Percentiles rank a stretch among this genome's conserved stretches.
Evolutionary conservation across 1,140 invertebrate species (phyloP).

Genomic region (Reticulitermes speratus): DNA sequence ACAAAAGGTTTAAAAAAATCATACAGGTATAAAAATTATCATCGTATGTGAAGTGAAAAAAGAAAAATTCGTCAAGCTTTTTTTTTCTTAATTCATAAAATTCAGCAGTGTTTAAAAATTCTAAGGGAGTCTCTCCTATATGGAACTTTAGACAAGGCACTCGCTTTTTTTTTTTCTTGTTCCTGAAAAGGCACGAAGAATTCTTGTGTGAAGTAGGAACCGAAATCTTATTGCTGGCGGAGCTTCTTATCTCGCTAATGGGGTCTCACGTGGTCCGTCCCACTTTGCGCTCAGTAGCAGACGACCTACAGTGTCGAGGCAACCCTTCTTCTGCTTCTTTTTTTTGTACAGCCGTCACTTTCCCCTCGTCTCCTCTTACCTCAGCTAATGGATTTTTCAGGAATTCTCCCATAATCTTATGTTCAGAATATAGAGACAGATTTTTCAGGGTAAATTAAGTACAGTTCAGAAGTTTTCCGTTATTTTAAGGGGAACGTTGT

Average conservation of each 20-base stretch:
- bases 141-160: background rate
- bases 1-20: background rate
- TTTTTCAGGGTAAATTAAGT: background rate
- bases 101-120: constrained; percentile 16
- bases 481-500: background rate
- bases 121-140: background rate
- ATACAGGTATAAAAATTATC: constrained; percentile 17
- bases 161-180: background rate
- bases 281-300: background rate
- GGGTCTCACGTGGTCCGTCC: background rate
- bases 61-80: background rate
- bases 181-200: background rate
- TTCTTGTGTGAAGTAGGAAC: background rate
- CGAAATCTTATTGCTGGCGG: background rate
- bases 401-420: background rate
- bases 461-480: background rate
- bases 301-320: background rate
- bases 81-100: background rate
- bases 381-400: background rate
- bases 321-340: background rate
- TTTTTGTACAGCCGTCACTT: background rate
- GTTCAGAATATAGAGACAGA: background rate
- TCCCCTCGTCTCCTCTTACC: background rate
- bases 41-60: background rate
- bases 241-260: background rate